A percentile compares a stretch with the other conserved stretches of the same genome.
Evolutionary conservation across 2,888 invertebrate genomes (phyloP).

Genomic region (Caenorhabditis sp.): DNA sequence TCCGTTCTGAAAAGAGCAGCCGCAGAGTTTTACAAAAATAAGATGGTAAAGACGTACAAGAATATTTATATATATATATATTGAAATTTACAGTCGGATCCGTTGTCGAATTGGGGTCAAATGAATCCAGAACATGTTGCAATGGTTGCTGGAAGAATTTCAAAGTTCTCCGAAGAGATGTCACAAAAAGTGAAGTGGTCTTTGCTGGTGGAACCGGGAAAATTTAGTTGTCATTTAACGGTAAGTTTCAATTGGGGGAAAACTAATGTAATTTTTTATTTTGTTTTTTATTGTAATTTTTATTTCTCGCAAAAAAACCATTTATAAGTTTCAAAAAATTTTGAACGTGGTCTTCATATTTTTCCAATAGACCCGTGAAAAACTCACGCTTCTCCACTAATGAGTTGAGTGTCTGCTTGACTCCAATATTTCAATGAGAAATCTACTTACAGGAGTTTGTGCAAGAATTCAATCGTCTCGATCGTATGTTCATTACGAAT

Average conservation of each 20-base stretch:
- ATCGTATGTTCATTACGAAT: slow-evolving; percentile 57
- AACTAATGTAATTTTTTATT: too few species aligned
- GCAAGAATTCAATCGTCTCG: slow-evolving; percentile 61
- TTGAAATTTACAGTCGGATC: slow-evolving; percentile 41
- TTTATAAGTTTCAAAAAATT: too few species aligned
- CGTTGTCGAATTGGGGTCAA: slow-evolving; percentile 54
- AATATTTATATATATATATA: not conserved
- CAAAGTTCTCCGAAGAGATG: slow-evolving; percentile 50
- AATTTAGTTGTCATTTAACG: slow-evolving; percentile 61
- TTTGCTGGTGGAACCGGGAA: slow-evolving; percentile 64
- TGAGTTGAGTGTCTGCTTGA: not conserved
- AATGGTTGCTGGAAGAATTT: slow-evolving; percentile 48
- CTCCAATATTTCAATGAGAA: not conserved
- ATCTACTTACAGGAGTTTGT: slow-evolving; percentile 50
- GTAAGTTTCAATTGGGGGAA: too few species aligned
- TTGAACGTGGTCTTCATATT: too few species aligned
- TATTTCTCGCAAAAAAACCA: too few species aligned
- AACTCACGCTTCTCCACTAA: too few species aligned
- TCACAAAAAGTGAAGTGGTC: slow-evolving; percentile 58
- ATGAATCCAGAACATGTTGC: slow-evolving; percentile 42
- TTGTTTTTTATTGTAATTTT: too few species aligned
- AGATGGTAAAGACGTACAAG: slow-evolving; percentile 20
- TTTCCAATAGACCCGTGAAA: too few species aligned
- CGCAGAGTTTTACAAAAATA: slow-evolving; percentile 46
- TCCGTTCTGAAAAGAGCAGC: slow-evolving; percentile 51